Conservation (phyloP, 2,888 invertebrate species). For the Lydus trimaculatus region DNA sequence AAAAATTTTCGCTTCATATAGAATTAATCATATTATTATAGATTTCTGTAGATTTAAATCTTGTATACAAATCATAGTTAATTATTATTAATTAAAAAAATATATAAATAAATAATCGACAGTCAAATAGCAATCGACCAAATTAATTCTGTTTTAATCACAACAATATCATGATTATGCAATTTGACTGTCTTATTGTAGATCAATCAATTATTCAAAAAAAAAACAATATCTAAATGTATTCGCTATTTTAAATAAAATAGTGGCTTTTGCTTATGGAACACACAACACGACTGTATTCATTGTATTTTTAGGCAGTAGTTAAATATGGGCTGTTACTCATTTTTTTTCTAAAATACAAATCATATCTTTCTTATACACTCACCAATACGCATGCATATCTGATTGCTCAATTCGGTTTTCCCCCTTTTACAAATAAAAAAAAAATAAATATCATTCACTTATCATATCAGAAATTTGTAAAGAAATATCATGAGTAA, state of each 20-base stretch:
- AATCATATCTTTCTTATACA: slow-evolving; percentile 49
- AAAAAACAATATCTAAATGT: slow-evolving; percentile 52
- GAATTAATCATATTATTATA: not conserved
- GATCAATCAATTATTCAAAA: slow-evolving; percentile 49
- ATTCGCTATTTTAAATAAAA: slow-evolving; percentile 51
- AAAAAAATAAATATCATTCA: slow-evolving; percentile 31
- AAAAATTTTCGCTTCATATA: slow-evolving; percentile 41
- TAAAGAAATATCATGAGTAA: slow-evolving; percentile 45
- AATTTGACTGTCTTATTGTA: slow-evolving; percentile 6
- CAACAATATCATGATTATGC: not conserved
- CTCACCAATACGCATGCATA: no score
- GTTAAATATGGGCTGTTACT: slow-evolving; percentile 56
- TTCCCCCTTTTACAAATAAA: slow-evolving; percentile 13
- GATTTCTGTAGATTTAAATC: slow-evolving; percentile 23
- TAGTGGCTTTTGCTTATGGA: slow-evolving; percentile 60
- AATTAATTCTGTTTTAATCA: not conserved
- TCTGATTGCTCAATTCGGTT: slow-evolving; percentile 32
- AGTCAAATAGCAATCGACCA: slow-evolving; percentile 5
- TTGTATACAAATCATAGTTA: slow-evolving; percentile 27
- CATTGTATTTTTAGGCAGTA: slow-evolving; percentile 55
- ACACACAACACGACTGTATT: slow-evolving; percentile 61
- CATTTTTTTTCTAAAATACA: slow-evolving; percentile 40
- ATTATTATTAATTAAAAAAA: not conserved
- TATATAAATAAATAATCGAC: not conserved
- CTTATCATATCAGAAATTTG: slow-evolving; percentile 34